A percentile compares a stretch with the other conserved stretches of the same genome.
phyloP scores from a whole-genome alignment of 1,140 invertebrate genomes.

The Matsumurasca onukii region DNA sequence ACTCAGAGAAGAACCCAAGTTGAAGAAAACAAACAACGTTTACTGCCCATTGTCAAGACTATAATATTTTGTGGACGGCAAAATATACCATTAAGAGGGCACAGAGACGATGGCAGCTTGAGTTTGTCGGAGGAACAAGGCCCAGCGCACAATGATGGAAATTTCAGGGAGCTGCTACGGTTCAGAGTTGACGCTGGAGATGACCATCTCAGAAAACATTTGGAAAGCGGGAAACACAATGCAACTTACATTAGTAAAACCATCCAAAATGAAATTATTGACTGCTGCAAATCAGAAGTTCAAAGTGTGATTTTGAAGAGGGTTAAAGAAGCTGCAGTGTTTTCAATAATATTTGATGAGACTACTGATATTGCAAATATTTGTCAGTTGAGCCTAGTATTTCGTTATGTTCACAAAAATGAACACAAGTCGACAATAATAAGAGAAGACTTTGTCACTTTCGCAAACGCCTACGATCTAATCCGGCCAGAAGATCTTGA shows the following conservation, averaged over 20 bases:
- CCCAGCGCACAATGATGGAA: neutral
- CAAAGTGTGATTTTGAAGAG: neutral
- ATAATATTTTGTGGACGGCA: neutral
- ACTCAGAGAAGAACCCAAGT: neutral
- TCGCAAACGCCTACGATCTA: too few relatives aligned
- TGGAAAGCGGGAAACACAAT: neutral
- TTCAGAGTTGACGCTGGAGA: neutral
- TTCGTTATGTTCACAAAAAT: too few relatives aligned
- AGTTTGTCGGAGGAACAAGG: neutral
- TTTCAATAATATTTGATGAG: neutral
- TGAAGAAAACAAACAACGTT: neutral
- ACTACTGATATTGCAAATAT: too few relatives aligned
- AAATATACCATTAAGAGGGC: constrained; percentile 2
- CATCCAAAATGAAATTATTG: neutral
- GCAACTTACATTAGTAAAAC: neutral
- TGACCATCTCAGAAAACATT: neutral
- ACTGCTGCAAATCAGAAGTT: neutral
- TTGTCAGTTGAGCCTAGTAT: too few relatives aligned
- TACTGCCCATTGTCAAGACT: neutral
- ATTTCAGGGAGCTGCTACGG: neutral
- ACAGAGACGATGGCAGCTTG: neutral
- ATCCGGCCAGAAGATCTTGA: too few relatives aligned
- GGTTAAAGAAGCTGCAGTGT: neutral
- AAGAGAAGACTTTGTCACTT: too few relatives aligned
- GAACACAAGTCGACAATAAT: too few relatives aligned